Evolutionary conservation across 1,140 invertebrate species (phyloP).

Genomic region (Apis florea): DNA sequence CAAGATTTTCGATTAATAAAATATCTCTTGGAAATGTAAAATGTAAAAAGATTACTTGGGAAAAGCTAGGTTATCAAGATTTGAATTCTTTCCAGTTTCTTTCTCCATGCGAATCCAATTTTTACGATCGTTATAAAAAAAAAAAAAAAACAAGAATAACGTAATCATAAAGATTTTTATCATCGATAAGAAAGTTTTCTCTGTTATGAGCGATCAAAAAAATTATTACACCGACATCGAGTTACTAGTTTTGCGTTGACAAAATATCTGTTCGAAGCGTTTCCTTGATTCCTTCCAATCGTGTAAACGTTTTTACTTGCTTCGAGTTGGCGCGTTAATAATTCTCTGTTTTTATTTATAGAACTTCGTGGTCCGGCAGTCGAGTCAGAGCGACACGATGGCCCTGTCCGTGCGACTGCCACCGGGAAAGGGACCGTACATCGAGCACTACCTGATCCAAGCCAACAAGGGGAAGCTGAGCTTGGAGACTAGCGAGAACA

Average conservation of each 20-base stretch:
- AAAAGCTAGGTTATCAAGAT: background rate
- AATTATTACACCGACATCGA: no score
- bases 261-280: no score
- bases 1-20: background rate
- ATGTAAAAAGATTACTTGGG: no score
- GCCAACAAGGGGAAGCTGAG: slow-evolving; percentile 89
- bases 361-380: slow-evolving; percentile 97
- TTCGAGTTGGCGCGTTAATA: background rate
- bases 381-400: slow-evolving; percentile 95
- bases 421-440: slow-evolving; percentile 91
- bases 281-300: background rate
- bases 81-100: background rate
- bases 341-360: slow-evolving; percentile 75
- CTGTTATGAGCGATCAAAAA: no score
- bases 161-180: no score
- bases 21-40: background rate
- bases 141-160: no score
- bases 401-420: slow-evolving; percentile 95
- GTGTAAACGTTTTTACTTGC: background rate
- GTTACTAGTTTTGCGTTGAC: no score
- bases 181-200: no score
- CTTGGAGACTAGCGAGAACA: slow-evolving; percentile 95
- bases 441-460: slow-evolving; percentile 98
- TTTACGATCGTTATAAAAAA: background rate
- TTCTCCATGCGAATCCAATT: background rate